Evolutionary conservation across 2,888 invertebrate species (phyloP).

Genomic region (Blera fallax): DNA sequence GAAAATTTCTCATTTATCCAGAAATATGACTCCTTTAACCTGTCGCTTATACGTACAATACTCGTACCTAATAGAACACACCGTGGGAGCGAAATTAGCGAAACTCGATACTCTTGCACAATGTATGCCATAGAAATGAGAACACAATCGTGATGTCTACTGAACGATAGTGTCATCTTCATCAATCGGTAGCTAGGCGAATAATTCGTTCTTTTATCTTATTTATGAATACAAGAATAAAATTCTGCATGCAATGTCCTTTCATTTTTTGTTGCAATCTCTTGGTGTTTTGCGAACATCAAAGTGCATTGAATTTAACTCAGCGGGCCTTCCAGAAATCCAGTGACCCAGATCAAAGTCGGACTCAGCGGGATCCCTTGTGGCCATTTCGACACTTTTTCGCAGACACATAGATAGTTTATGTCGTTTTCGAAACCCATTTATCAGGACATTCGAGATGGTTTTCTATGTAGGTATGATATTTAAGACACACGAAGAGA

Average conservation of each 20-base stretch:
- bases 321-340: conserved; percentile 75
- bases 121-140: conserved; percentile 27
- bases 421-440: conserved; percentile 73
- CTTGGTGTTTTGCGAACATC: conserved; percentile 37
- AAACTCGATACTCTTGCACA: conserved; percentile 51
- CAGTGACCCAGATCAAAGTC: conserved; percentile 75
- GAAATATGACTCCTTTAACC: conserved; percentile 57
- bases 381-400: conserved; percentile 78
- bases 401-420: conserved; percentile 67
- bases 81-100: conserved; percentile 68
- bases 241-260: conserved; percentile 35
- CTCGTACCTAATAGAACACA: conserved; percentile 18
- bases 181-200: conserved; percentile 66
- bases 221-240: conserved; percentile 31
- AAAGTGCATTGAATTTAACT: conserved; percentile 61
- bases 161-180: conserved; percentile 57
- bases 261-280: conserved; percentile 33
- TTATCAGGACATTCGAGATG: conserved; percentile 74
- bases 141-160: conserved; percentile 50
- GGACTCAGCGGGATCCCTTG: conserved; percentile 76
- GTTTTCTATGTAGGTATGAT: conserved; percentile 57
- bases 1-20: neutral
- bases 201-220: conserved; percentile 65
- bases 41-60: neutral
- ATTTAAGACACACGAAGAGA: conserved; percentile 53